A percentile compares a stretch with the other conserved stretches of the same genome.
These are phyloP conservation scores for Hirtodrosophila trivittata DNA, from an alignment of 2,888 invertebrate species.

Conservation along the genomic window DNA sequence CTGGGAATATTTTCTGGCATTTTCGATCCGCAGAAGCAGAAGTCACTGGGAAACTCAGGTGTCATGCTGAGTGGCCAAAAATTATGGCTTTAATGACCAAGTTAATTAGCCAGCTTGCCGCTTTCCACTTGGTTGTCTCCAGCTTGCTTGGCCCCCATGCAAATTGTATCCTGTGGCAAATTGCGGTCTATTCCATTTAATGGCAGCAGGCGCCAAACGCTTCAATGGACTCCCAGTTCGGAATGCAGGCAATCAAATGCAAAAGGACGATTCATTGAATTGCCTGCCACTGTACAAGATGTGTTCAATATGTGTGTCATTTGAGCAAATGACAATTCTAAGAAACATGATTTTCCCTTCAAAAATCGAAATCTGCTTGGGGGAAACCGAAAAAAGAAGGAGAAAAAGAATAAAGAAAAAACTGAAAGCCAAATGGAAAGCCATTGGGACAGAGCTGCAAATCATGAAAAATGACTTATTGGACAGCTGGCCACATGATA, in stretches of 20 bases:
- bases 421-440: conserved; percentile 36
- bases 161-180: conserved; percentile 46
- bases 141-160: conserved; percentile 17
- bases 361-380: conserved; percentile 30
- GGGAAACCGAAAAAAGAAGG: background rate
- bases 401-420: conserved; percentile 16
- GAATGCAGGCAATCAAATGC: conserved; percentile 45
- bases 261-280: conserved; percentile 50
- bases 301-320: conserved; percentile 37
- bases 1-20: conserved; percentile 11
- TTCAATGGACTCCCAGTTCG: conserved; percentile 14
- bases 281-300: conserved; percentile 21
- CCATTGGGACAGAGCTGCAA: conserved; percentile 52
- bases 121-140: background rate
- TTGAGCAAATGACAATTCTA: conserved; percentile 43
- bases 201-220: conserved; percentile 27
- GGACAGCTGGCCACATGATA: conserved; percentile 49
- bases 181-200: conserved; percentile 44
- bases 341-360: conserved; percentile 50
- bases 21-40: conserved; percentile 26
- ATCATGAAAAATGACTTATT: conserved; percentile 66
- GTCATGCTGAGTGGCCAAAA: conserved; percentile 63
- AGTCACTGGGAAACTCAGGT: conserved; percentile 44
- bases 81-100: conserved; percentile 63
- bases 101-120: conserved; percentile 55